phyloP scores from a whole-genome alignment of 1,140 invertebrate species.

The Penaeus chinensis region DNA sequence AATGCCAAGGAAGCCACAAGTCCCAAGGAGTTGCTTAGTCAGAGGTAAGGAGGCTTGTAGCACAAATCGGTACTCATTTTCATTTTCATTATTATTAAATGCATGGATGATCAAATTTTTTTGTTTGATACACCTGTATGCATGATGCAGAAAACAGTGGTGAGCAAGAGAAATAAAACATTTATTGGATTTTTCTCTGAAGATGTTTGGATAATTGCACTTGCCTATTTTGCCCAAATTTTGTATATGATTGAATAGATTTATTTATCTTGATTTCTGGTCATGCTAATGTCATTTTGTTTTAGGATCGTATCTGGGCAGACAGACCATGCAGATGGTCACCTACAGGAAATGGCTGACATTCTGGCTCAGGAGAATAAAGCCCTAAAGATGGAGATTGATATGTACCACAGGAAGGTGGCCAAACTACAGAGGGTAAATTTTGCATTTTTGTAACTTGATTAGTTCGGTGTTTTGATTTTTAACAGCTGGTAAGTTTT shows the following conservation, averaged over 20 bases:
- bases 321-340: constrained; percentile 72
- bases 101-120: no score
- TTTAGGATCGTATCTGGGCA: constrained; percentile 57
- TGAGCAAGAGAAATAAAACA: no score
- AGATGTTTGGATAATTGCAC: no score
- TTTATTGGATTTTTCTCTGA: no score
- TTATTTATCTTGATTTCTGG: neutral
- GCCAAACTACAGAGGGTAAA: constrained; percentile 86
- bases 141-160: no score
- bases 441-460: constrained; percentile 1
- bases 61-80: constrained; percentile 64
- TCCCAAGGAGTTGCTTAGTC: constrained; percentile 60
- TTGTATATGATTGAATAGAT: constrained; percentile 64
- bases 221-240: no score
- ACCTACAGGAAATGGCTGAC: constrained; percentile 83
- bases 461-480: neutral
- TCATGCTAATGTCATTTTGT: constrained; percentile 3
- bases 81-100: no score
- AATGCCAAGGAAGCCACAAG: constrained; percentile 51
- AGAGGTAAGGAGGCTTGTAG: constrained; percentile 63
- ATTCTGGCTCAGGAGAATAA: constrained; percentile 87
- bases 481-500: no score
- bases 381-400: constrained; percentile 83
- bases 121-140: no score
- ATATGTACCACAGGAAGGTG: constrained; percentile 83